phyloP scores from a whole-genome alignment of 2,113 vertebrate genomes.

The Elaphurus davidianus region DNA sequence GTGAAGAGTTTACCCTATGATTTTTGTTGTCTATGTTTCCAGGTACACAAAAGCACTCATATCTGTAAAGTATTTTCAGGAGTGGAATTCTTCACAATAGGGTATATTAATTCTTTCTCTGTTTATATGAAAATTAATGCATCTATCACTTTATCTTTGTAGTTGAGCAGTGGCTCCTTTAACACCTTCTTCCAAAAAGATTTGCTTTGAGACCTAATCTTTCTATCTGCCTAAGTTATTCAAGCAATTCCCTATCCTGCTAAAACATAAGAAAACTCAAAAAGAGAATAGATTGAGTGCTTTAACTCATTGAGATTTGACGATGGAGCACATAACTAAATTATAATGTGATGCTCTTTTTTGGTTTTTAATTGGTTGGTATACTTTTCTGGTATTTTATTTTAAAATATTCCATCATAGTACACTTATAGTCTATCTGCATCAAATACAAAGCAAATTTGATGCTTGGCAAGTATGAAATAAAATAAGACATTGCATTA shows the following conservation, averaged over 20 bases:
- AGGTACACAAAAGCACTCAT: neutral
- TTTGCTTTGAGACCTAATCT: neutral
- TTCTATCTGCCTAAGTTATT: neutral
- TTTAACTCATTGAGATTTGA: neutral
- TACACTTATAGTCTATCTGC: neutral
- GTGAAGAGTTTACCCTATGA: neutral
- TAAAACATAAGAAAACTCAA: neutral
- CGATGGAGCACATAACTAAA: neutral
- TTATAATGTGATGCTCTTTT: neutral
- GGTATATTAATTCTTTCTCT: neutral
- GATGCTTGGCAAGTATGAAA: neutral
- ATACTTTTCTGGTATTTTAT: neutral
- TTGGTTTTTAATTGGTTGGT: neutral
- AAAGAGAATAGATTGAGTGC: neutral
- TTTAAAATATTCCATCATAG: neutral
- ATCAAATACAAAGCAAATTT: neutral
- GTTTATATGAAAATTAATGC: neutral
- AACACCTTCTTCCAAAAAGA: neutral
- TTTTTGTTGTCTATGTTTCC: neutral
- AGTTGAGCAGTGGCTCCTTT: neutral
- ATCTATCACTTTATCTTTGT: neutral
- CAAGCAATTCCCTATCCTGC: neutral
- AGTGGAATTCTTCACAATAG: neutral
- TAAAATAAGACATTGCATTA: neutral
- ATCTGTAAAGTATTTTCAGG: neutral